A percentile compares a stretch with the other conserved stretches of the same genome.
Evolutionary conservation across 2,113 vertebrate species (phyloP).

Genomic region (Rutilus rutilus): DNA sequence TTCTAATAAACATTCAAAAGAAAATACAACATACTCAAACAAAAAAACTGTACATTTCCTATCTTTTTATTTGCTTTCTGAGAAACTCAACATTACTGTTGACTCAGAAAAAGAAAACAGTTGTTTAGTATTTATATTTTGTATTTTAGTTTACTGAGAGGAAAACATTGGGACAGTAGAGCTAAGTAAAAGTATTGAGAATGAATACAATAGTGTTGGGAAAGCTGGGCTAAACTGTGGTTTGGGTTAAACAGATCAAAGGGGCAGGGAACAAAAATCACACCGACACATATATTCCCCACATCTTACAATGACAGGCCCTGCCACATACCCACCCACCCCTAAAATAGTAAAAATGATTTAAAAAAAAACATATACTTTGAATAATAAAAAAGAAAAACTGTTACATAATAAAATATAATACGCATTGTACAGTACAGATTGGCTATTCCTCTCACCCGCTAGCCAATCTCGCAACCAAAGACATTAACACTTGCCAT

Average conservation of each 20-base stretch:
- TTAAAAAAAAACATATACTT: slow-evolving; percentile 67
- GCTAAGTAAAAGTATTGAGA: slow-evolving; percentile 75
- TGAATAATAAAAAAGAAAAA: slow-evolving; percentile 71
- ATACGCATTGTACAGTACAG: slow-evolving; percentile 81
- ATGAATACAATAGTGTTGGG: slow-evolving; percentile 76
- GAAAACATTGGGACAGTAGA: slow-evolving; percentile 70
- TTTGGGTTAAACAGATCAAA: slow-evolving; percentile 62
- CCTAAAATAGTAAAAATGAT: slow-evolving; percentile 74
- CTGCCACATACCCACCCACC: slow-evolving; percentile 66
- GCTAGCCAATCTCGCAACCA: slow-evolving; percentile 61
- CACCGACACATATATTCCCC: slow-evolving; percentile 74
- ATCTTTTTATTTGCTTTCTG: slow-evolving; percentile 70
- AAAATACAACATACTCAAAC: slow-evolving; percentile 1
- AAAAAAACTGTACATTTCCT: slow-evolving; percentile 18
- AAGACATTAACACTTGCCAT: slow-evolving; percentile 62
- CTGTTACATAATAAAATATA: slow-evolving; percentile 80
- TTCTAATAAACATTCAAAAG: neutral
- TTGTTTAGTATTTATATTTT: slow-evolving; percentile 81
- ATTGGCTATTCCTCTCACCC: slow-evolving; percentile 63
- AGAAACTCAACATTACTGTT: slow-evolving; percentile 76
- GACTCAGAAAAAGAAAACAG: slow-evolving; percentile 74
- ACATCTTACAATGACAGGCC: slow-evolving; percentile 68
- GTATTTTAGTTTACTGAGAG: slow-evolving; percentile 80
- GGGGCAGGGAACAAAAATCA: slow-evolving; percentile 59
- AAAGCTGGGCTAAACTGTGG: slow-evolving; percentile 65